Evolutionary conservation across 2,113 vertebrate species (phyloP).

Genomic region (Ammodytes dubius): DNA sequence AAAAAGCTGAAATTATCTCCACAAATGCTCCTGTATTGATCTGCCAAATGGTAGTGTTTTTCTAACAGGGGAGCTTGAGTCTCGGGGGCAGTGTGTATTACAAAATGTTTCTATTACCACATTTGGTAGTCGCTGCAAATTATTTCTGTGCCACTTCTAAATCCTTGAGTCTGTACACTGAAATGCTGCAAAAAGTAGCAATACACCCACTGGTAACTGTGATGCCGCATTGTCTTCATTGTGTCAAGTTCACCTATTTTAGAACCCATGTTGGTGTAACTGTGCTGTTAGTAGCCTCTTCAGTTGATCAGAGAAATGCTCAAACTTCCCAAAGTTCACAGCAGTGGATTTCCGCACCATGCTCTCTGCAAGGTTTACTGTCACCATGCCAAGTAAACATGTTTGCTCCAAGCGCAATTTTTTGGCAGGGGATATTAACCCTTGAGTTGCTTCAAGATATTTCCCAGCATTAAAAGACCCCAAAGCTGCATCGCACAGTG

Average conservation of each 20-base stretch:
- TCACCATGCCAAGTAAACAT: conserved; percentile 33
- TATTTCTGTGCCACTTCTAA: background rate
- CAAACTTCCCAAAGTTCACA: conserved; percentile 27
- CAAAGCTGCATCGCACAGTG: conserved; percentile 9
- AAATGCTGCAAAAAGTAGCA: conserved; percentile 5
- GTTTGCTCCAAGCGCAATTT: conserved; percentile 37
- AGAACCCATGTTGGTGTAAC: conserved; percentile 9
- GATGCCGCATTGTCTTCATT: background rate
- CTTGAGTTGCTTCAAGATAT: conserved; percentile 26
- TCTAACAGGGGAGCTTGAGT: background rate
- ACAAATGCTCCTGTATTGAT: conserved; percentile 10
- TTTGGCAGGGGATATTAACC: conserved; percentile 31
- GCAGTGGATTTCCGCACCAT: conserved; percentile 7
- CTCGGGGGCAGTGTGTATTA: background rate
- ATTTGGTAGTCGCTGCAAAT: background rate
- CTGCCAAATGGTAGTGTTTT: conserved; percentile 11
- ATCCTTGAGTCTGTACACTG: background rate
- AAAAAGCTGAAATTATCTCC: conserved; percentile 1
- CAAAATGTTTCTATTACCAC: conserved; percentile 6
- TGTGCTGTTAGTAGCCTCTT: conserved; percentile 10
- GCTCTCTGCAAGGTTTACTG: conserved; percentile 34
- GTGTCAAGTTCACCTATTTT: conserved; percentile 13
- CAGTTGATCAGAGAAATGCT: conserved; percentile 37
- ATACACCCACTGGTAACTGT: background rate
- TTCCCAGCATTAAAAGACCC: conserved; percentile 32